Evolutionary conservation across 2,888 invertebrate genomes (phyloP).

Genomic region (Chrysolina oricalcia): DNA sequence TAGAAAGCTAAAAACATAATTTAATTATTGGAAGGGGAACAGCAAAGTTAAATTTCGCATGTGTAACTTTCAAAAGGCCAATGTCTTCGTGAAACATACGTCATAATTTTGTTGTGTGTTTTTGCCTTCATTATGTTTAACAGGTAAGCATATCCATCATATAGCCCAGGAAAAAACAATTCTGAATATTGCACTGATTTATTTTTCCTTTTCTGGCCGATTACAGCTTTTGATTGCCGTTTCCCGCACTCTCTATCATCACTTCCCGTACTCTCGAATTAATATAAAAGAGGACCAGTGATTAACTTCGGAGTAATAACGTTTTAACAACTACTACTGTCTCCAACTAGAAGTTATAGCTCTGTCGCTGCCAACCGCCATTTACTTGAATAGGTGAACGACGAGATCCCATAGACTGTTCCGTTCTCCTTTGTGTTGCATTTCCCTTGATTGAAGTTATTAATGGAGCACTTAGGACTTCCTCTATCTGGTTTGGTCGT

Average conservation of each 20-base stretch:
- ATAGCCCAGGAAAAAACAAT: too few relatives aligned
- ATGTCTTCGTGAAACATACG: too few relatives aligned
- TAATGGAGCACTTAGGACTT: conserved; percentile 23
- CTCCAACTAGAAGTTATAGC: conserved; percentile 9
- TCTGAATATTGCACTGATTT: too few relatives aligned
- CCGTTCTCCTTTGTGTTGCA: conserved; percentile 2
- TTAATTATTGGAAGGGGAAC: too few relatives aligned
- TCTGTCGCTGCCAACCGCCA: neutral
- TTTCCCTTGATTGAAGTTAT: conserved; percentile 11
- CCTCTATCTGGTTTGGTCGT: neutral
- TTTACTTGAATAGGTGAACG: conserved; percentile 14
- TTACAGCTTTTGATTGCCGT: neutral
- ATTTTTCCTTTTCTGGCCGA: neutral
- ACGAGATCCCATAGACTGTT: neutral
- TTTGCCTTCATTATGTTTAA: too few relatives aligned
- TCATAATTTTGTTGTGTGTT: too few relatives aligned
- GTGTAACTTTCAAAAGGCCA: too few relatives aligned
- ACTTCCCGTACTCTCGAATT: neutral
- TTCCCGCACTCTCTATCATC: neutral
- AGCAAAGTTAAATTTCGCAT: too few relatives aligned
- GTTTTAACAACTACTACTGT: neutral
- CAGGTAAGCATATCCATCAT: too few relatives aligned
- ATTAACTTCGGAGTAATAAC: conserved; percentile 1
- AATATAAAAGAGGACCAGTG: neutral
- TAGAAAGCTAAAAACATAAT: too few relatives aligned